Base-by-base conservation (phyloP, 1,140 invertebrate species). In the Temnothorax nylanderi region DNA sequence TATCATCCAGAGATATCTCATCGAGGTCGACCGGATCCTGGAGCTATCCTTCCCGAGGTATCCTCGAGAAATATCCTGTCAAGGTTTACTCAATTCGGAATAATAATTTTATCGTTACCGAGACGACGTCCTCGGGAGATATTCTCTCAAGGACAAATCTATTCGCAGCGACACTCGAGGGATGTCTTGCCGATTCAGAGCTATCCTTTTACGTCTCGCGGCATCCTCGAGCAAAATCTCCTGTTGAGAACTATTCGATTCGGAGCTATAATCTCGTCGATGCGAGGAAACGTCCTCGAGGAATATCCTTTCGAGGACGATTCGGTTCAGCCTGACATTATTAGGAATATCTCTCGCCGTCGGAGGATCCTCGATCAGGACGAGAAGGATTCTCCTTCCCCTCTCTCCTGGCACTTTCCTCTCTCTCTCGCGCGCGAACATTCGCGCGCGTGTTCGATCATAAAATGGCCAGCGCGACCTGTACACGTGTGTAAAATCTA, bases 401-500 rank as follows among this genome's bases (percentile, higher is more conserved):
- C 41, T 18, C 47, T 37, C 47, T 49, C 26, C 47, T 54, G 80
- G 80, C 80, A 84, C 80, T 84, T 84, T 75, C n/a, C 69, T 21
- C 54, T 41, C 78, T 41, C 32, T 21, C 85, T 18, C 54, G 62
- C 71, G 51, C 51, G 51, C 51, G 51, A 54, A 0, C 18, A 4
- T 16, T 54, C 76, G 37, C 65, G 62, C 62, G 26, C 37, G 6
- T 51, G 37, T 74, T 54, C 37, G 44, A 87, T 88, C 67, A 87
- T 88, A 58, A 86, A 88, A 71, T 86, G 69, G 69, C 64, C 84
- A 88, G 37, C 75, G 82, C 82, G 82, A 85, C 16, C 71, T 78
- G 60, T 85, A 77, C 60, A 85, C 54, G 65, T 72, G 74, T 87
- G 58, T 78, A 89, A 87, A 89, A 87, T 86, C 76, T 86, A 84